A percentile compares a stretch with the other conserved stretches of the same genome.
Evolutionary conservation across 2,113 vertebrate genomes (phyloP).

Genomic region (Oenanthe oenanthe): DNA sequence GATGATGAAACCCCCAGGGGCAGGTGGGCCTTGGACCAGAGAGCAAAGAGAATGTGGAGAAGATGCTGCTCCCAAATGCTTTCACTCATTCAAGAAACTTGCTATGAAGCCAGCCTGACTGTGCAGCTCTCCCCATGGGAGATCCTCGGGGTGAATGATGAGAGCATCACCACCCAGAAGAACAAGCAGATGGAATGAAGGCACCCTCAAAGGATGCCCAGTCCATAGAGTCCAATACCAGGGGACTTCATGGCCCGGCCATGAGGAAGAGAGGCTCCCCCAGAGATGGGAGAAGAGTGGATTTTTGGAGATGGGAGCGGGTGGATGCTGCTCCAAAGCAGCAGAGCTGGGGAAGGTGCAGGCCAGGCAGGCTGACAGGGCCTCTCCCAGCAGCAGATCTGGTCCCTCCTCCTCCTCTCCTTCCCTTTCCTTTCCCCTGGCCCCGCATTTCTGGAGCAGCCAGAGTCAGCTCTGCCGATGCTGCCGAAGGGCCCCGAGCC

Average conservation of each 20-base stretch:
- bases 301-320: not conserved
- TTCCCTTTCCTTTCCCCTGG: not conserved
- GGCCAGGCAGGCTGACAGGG: not conserved
- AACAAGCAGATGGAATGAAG: not conserved
- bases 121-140: not conserved
- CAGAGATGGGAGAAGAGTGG: not conserved
- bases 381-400: constrained; percentile 1
- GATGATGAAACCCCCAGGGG: not conserved
- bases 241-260: not conserved
- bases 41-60: not conserved
- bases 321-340: not conserved
- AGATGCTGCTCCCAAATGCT: not conserved
- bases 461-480: constrained; percentile 27
- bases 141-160: not conserved
- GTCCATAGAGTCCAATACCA: not conserved
- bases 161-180: not conserved
- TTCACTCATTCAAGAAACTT: not conserved
- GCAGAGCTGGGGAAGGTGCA: not conserved
- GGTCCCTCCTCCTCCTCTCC: not conserved
- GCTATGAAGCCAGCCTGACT: not conserved
- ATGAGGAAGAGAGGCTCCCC: not conserved
- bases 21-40: not conserved
- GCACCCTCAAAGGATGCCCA: not conserved
- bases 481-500: constrained; percentile 24
- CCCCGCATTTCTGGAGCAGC: not conserved